Conservation (phyloP, 2,113 vertebrate genomes). For the Gobio gobio region DNA sequence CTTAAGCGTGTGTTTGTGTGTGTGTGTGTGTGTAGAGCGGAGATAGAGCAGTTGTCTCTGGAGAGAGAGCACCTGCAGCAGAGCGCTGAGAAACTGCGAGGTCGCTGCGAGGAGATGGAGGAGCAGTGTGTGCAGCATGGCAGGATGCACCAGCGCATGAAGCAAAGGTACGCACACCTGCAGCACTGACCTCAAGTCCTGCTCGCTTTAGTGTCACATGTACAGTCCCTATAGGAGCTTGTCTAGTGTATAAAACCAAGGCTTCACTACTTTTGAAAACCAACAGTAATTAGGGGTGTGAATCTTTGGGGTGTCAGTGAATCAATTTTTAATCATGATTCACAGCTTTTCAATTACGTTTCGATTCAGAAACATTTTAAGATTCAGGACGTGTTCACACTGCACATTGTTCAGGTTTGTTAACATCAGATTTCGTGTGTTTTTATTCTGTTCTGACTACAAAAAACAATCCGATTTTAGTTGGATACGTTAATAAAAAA, state of each 20-base stretch:
- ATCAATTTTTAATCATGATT: background rate
- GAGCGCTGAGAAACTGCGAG: conserved; percentile 81
- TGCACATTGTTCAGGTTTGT: background rate
- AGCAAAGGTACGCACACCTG: conserved; percentile 81
- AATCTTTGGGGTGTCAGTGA: background rate
- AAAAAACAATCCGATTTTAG: background rate
- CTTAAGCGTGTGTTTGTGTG: background rate
- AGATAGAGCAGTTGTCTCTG: conserved; percentile 83
- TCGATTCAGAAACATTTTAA: background rate
- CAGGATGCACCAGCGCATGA: conserved; percentile 89
- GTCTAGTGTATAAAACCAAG: background rate
- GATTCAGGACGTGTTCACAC: background rate
- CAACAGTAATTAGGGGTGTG: background rate
- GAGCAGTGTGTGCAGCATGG: conserved; percentile 92
- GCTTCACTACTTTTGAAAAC: background rate
- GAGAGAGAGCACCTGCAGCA: conserved; percentile 83
- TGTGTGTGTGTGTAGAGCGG: conserved; percentile 71
- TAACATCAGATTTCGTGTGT: background rate
- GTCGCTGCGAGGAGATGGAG: conserved; percentile 85
- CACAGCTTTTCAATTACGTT: background rate
- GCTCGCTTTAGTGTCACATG: conserved; percentile 1
- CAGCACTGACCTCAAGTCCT: background rate
- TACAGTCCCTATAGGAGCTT: conserved; percentile 1
- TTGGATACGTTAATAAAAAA: background rate
- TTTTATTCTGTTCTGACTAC: too few species aligned